A percentile compares a stretch with the other conserved stretches of the same genome.
These are phyloP conservation scores for Seira sanloemensis DNA, from an alignment of 2,888 invertebrate genomes.

Conservation along the genomic window DNA sequence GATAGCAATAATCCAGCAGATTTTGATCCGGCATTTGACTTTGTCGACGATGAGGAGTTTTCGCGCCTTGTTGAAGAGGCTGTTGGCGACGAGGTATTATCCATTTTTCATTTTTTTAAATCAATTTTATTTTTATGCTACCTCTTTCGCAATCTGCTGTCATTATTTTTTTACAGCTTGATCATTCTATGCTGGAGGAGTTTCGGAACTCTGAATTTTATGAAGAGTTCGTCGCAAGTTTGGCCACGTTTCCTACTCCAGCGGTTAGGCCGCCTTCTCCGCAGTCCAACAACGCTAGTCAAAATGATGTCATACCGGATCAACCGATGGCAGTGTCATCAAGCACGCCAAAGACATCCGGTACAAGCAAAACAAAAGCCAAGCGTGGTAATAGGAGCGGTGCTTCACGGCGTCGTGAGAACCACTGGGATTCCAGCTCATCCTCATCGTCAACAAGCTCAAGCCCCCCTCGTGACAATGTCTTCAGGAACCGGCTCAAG, in stretches of 20 bases:
- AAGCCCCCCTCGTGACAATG: neutral
- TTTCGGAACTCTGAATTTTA: slow-evolving; percentile 52
- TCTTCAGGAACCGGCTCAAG: neutral
- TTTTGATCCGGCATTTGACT: too few relatives aligned
- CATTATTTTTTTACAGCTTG: too few relatives aligned
- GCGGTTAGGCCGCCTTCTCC: neutral
- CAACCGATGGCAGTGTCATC: neutral
- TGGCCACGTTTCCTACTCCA: slow-evolving; percentile 24
- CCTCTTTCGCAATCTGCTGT: too few relatives aligned
- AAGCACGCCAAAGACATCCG: neutral
- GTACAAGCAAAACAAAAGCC: neutral
- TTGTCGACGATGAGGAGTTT: neutral
- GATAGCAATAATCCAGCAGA: too few relatives aligned
- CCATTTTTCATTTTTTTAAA: too few relatives aligned
- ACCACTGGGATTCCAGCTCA: neutral
- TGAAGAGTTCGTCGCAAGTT: slow-evolving; percentile 46
- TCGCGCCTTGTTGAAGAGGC: neutral
- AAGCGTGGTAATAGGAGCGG: neutral
- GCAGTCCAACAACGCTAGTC: slow-evolving; percentile 11
- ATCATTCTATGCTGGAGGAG: slow-evolving; percentile 31
- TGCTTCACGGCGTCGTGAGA: neutral
- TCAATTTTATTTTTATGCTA: too few relatives aligned
- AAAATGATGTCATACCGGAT: neutral
- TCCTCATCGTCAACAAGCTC: neutral
- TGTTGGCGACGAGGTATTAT: neutral